Evolutionary conservation across 2,797 vertebrate genomes (phyloP), one percentile per base, ranked within the genome.

Genomic region (Myotis myotis): DNA sequence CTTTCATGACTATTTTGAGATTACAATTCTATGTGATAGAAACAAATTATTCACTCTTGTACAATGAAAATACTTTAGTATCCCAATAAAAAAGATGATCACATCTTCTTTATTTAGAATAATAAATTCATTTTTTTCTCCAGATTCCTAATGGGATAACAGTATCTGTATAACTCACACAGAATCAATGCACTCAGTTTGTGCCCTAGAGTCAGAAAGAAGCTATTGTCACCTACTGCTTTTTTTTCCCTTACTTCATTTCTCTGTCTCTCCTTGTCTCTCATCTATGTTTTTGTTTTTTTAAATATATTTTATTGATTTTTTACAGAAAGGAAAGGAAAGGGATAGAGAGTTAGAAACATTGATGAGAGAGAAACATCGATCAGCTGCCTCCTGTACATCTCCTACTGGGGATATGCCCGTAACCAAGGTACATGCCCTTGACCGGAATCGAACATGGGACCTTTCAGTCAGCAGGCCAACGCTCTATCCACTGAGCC

Each of bases 1-100:
- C 60, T 83, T 13, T 64, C 28, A 91, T 10, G 36, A 60, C 23
- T 78, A 60, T 71, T 96, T 93, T 95, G 28, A 88, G 36, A 88
- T 83, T 62, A 51, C 16, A 89, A 36, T 74, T 94, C n/a, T 47
- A 75, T 47, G 5, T 82, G 3, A 6, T 86, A 85, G 41, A 86
- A 91, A 91, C 5, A 72, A 86, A 23, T 82, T 79, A 23, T 80
- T 95, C 25, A 83, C 22, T 23, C 5, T 5, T 51, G 11, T 55
- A 72, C 20, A 93, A 57, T 78, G 28, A 16, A 84, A 47, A 80
- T 64, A 72, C 1, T 7, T 53, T 86, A 64, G 30, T 47, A 76
- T 47, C 15, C 64, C 30, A 83, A 57, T 55, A 25, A 87, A 92
- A 62, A 41, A 83, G 25, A 75, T 79, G 30, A 75, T 55, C n/a